A percentile compares a stretch with the other conserved stretches of the same genome.
Conservation (phyloP, 2,113 vertebrate genomes). For the Semnornis frantzii region DNA sequence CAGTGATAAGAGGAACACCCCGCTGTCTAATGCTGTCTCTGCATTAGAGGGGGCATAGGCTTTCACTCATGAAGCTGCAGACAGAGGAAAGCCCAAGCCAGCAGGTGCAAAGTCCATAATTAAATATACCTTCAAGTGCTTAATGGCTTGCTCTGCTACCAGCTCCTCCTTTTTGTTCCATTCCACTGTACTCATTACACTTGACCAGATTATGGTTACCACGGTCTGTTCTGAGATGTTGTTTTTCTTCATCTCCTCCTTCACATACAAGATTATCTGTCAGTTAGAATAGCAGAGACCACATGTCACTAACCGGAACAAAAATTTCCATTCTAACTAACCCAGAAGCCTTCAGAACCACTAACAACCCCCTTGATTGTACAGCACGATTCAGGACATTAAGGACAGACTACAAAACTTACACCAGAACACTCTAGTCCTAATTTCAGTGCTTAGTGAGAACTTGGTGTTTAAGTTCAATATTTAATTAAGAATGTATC, state of each 20-base stretch:
- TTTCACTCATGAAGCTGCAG: not conserved
- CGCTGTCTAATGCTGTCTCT: not conserved
- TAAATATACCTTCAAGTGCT: constrained; percentile 93
- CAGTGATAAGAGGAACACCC: not conserved
- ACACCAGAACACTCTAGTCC: not conserved
- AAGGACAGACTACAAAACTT: not conserved
- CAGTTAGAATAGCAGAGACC: not conserved
- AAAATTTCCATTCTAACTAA: not conserved
- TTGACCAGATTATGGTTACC: constrained; percentile 94
- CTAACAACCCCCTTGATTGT: not conserved
- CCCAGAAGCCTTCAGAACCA: not conserved
- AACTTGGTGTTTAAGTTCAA: not conserved
- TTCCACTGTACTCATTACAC: constrained; percentile 95
- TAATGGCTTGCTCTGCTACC: constrained; percentile 99
- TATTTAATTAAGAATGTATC: not conserved
- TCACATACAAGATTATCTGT: constrained; percentile 92
- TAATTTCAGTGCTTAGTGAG: not conserved
- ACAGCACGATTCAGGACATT: not conserved
- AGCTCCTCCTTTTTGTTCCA: constrained; percentile 99
- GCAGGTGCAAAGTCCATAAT: not conserved
- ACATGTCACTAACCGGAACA: not conserved
- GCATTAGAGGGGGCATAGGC: not conserved
- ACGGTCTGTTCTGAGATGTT: constrained; percentile 94
- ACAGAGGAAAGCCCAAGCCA: not conserved
- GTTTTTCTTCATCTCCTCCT: constrained; percentile 97